These are phyloP conservation scores for Acipenser transmontanus DNA, from an alignment of 2,797 vertebrate species.

Conservation along the genomic window DNA sequence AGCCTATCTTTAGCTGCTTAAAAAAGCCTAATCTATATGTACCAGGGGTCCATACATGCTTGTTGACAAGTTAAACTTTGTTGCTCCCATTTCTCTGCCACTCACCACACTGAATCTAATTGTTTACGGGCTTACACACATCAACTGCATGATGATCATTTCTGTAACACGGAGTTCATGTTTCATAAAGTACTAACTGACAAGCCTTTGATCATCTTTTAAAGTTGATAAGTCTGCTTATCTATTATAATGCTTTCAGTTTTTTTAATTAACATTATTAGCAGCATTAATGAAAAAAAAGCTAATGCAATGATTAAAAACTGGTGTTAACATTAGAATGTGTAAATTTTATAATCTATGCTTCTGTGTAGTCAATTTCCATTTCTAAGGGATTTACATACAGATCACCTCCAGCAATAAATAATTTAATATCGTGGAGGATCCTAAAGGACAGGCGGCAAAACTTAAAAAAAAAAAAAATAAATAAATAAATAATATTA, in stretches of 20 bases:
- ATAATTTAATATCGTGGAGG: constrained; percentile 80
- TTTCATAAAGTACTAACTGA: constrained; percentile 22
- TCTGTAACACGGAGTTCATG: constrained; percentile 19
- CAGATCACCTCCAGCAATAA: constrained; percentile 69
- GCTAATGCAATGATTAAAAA: constrained; percentile 60
- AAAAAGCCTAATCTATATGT: too few species aligned
- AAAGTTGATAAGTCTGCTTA: constrained; percentile 81
- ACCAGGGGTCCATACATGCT: too few species aligned
- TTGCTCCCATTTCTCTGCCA: neutral
- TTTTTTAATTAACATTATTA: constrained; percentile 80
- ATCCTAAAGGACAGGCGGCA: constrained; percentile 72
- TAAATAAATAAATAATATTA: too few species aligned
- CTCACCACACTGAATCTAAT: constrained; percentile 8
- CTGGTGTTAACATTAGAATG: constrained; percentile 36
- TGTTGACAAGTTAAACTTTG: neutral
- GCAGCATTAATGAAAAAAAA: constrained; percentile 77
- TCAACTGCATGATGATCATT: neutral
- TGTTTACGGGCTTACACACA: constrained; percentile 3
- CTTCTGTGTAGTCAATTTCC: constrained; percentile 70
- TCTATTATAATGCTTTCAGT: constrained; percentile 85
- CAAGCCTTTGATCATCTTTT: constrained; percentile 47
- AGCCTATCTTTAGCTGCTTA: too few species aligned
- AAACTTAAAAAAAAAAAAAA: constrained; percentile 45
- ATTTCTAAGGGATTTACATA: constrained; percentile 84
- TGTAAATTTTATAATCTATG: constrained; percentile 75